Percentiles rank a stretch among this genome's conserved stretches.
Evolutionary conservation across 2,888 invertebrate genomes (phyloP).

Genomic region (Suillia variegata): DNA sequence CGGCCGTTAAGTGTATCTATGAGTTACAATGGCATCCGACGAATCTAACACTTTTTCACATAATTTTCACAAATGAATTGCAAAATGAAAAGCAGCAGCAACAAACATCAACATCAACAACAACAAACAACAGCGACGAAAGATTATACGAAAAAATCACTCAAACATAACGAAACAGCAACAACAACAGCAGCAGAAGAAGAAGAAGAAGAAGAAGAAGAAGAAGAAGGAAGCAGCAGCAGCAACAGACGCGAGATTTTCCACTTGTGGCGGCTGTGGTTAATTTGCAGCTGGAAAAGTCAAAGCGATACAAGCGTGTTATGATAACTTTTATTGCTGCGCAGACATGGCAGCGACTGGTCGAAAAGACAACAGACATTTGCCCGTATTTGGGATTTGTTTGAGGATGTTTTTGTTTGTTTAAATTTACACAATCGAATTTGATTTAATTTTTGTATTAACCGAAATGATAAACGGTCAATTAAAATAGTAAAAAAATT

Average conservation of each 20-base stretch:
- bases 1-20: neutral
- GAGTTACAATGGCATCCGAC: slow-evolving; percentile 3
- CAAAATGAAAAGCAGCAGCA: neutral
- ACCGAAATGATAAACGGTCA: too few species aligned
- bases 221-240: neutral
- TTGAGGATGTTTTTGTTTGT: too few species aligned
- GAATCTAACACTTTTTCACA: slow-evolving; percentile 5
- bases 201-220: too few species aligned
- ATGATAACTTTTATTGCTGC: neutral
- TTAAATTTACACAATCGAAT: too few species aligned
- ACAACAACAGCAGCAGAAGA: neutral
- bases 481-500: too few species aligned
- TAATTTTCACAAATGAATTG: slow-evolving; percentile 7
- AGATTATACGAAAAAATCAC: slow-evolving; percentile 2
- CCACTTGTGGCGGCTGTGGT: neutral
- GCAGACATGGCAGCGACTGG: too few species aligned
- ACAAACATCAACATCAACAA: neutral
- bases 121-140: neutral
- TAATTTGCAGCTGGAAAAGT: neutral
- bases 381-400: too few species aligned
- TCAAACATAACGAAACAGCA: neutral
- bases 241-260: neutral
- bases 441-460: too few species aligned
- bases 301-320: neutral
- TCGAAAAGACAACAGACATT: too few species aligned